These are phyloP conservation scores for Craterocephalus amniculus DNA, from an alignment of 2,797 vertebrate species.

Conservation along the genomic window DNA sequence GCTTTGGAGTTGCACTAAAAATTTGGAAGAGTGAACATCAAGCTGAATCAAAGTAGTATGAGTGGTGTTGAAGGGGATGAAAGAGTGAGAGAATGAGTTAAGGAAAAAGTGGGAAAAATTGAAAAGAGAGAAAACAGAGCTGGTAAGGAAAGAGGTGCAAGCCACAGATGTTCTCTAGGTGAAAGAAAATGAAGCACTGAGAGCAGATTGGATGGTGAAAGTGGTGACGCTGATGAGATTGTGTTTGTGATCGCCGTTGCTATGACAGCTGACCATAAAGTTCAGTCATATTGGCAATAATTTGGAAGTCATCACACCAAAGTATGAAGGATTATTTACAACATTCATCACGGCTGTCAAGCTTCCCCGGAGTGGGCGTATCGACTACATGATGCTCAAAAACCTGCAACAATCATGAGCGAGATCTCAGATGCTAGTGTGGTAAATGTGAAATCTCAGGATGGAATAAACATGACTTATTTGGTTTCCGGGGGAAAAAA, in stretches of 20 bases:
- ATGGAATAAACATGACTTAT: neutral
- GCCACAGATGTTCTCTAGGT: constrained; percentile 41
- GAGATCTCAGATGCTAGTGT: neutral
- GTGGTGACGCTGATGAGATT: neutral
- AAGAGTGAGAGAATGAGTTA: constrained; percentile 9
- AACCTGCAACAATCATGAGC: neutral
- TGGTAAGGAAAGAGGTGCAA: constrained; percentile 25
- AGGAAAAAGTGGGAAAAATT: constrained; percentile 10
- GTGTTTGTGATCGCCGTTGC: neutral
- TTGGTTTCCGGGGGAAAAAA: neutral
- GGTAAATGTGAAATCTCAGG: neutral
- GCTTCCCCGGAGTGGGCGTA: neutral
- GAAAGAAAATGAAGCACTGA: constrained; percentile 53
- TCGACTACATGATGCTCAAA: neutral
- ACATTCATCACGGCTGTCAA: neutral
- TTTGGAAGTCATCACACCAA: neutral
- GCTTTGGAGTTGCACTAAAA: constrained; percentile 21
- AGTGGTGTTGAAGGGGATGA: neutral
- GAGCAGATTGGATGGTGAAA: constrained; percentile 25
- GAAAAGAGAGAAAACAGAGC: constrained; percentile 17
- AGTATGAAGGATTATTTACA: neutral
- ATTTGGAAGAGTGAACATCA: constrained; percentile 24
- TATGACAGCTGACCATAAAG: neutral
- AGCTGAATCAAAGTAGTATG: neutral
- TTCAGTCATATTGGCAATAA: neutral